Base-by-base conservation (phyloP, 2,888 invertebrate species). In the Vesta saturnalis region DNA sequence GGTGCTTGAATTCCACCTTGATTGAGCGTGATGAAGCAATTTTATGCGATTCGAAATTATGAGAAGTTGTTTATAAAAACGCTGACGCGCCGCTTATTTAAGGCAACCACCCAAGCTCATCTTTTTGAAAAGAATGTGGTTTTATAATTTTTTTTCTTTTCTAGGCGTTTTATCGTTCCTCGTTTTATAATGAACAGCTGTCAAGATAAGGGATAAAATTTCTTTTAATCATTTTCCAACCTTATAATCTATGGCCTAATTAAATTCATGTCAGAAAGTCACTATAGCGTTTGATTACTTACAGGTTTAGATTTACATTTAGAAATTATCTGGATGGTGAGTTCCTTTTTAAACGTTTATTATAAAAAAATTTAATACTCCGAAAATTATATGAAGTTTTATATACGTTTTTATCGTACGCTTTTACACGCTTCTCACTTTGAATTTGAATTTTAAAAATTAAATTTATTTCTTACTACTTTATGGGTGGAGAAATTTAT, bases 1-100 rank as follows among this genome's bases (percentile, higher is more conserved):
- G 49, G 10, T 4, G 16, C 49, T 8, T 22, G 56, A 23, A 14
- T 56, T 16, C 56, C 15, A 23, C 6, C 22, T 55, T 56, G 60
- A 66, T 66, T 39, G 66, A 16, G 47, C 47, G 61, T 66, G 66
- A 66, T 66, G 60, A 60, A 66, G 66, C 60, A 43, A 66, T 66
- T 66, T 66, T 57, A 66, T 49, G 60, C 35, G 46, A 47, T 55
- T 60, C 49, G 60, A 61, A 35, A 61, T 43, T 55, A 61, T 60
- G 60, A 66, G 60, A 23, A 23, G 58, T 64, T 54, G 12, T 39
- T 30, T 58, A 65, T 47, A 65, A 65, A 60, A 65, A 54, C 35
- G 61, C 61, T 54, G 61, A 52, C 39, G 52, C n/a, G n/a, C 54
- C 21, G 55, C 54, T 55, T 62, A 60, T 62, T 62, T 55, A 62